phyloP scores from a whole-genome alignment of 2,113 vertebrate species.

The Apus apus region DNA sequence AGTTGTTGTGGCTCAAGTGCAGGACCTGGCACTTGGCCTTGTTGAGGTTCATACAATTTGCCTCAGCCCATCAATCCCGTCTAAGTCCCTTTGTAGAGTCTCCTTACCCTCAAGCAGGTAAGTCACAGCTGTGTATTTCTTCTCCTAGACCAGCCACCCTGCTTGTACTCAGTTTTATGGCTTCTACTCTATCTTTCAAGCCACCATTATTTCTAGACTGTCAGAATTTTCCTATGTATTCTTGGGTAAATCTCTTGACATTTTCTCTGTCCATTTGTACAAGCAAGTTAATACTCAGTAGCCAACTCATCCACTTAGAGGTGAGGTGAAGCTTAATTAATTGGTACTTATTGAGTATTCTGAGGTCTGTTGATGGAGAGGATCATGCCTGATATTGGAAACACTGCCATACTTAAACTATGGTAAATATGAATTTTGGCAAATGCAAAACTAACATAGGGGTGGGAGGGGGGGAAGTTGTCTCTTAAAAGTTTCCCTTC shows the following conservation, averaged over 20 bases:
- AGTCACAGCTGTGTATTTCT: background rate
- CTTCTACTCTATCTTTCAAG: background rate
- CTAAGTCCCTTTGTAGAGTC: no score
- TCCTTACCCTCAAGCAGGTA: no score
- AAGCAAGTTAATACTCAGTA: background rate
- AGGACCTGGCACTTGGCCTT: no score
- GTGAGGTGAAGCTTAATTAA: background rate
- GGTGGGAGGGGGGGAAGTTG: fast-evolving
- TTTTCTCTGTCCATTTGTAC: background rate
- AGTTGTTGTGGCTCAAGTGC: no score
- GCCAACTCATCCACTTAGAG: background rate
- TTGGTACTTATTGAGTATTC: background rate
- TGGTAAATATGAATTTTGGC: background rate
- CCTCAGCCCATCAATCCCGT: no score
- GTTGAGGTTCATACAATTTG: no score
- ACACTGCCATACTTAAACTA: background rate
- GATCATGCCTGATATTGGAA: background rate
- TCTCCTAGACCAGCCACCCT: background rate
- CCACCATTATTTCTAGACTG: background rate
- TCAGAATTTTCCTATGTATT: background rate
- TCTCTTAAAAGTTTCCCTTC: background rate
- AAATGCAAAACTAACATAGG: background rate
- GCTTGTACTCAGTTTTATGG: background rate
- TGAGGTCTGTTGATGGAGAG: background rate
- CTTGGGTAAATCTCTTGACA: background rate